Conservation (phyloP, 2,113 vertebrate species). For the Trogon melanurus region DNA sequence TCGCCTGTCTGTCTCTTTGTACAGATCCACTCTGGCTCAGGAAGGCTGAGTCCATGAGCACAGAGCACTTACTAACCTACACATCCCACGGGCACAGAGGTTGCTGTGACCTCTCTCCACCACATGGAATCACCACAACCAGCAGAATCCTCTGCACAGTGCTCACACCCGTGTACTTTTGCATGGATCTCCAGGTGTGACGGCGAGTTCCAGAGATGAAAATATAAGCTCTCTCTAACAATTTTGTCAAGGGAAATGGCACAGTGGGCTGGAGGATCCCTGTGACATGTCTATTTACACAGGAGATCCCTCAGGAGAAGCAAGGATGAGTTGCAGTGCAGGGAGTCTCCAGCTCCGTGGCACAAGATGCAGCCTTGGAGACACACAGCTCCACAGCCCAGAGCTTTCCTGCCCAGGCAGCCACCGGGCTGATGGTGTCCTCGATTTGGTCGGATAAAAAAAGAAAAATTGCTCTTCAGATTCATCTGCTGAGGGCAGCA, state of each 20-base stretch:
- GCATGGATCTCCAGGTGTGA: neutral
- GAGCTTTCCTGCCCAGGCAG: neutral
- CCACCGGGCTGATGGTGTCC: neutral
- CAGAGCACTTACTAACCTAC: neutral
- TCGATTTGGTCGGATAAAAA: neutral
- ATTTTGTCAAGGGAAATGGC: neutral
- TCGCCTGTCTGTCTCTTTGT: neutral
- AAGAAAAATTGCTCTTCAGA: neutral
- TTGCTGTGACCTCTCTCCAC: neutral
- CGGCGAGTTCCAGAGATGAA: neutral
- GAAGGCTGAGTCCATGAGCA: neutral
- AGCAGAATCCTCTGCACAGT: neutral
- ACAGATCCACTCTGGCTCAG: neutral
- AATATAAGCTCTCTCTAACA: neutral
- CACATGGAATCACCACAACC: neutral
- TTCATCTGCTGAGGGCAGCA: neutral
- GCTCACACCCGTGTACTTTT: neutral
- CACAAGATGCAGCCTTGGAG: neutral
- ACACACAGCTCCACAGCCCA: neutral
- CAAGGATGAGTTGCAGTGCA: neutral
- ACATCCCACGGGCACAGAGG: rapidly evolving
- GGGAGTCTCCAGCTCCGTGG: neutral
- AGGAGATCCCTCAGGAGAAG: neutral
- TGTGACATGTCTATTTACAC: neutral
- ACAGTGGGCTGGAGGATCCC: neutral